Evolutionary conservation across 2,888 invertebrate genomes (phyloP), one percentile per base, ranked within the genome.

Genomic region (Prenolepis imparis): DNA sequence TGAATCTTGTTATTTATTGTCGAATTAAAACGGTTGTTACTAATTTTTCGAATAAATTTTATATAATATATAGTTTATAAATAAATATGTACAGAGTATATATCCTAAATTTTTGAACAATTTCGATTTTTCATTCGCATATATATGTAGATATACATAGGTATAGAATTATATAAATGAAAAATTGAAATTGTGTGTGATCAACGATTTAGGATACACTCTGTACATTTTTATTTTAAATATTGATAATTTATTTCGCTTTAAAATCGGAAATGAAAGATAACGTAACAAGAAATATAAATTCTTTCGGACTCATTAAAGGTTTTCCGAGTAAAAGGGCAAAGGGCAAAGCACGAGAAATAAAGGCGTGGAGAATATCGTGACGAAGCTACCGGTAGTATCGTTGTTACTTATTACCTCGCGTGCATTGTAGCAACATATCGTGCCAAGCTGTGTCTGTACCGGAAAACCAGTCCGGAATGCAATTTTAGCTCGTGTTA

Each of bases 331-430:
- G 48, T 48, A 52, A 77, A 77, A 77, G 39, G 39, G 24, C 52
- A 66, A 55, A 66, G 66, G 5, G 48, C 21, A 77, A 63, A 24
- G 57, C 36, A 64, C 68, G 52, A 84, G 67, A 44, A 59, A 81
- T 82, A 73, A 32, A 15, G 52, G 63, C 52, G 32, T 36, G 82
- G 64, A 70, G 36, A 74, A 77, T 73, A 57, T 64, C 64, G 12
- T 24, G 32, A 39, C 41, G 67, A 82, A 82, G 41, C 64, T 68
- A 70, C 68, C 39, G 82, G 18, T 75, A 15, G 82, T 63, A 63
- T 68, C 70, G 82, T 84, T 70, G 84, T 84, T 70, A 82, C 24
- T 84, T 81, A 63, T 3, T 28, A 32, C 59, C 44, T 82, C 63
- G 83, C 82, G 75, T 80, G 81, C 74, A 8, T 63, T 18, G 39